These are phyloP conservation scores for Astatotilapia flaviijosephi DNA, from an alignment of 2,113 vertebrate genomes.

Conservation along the genomic window DNA sequence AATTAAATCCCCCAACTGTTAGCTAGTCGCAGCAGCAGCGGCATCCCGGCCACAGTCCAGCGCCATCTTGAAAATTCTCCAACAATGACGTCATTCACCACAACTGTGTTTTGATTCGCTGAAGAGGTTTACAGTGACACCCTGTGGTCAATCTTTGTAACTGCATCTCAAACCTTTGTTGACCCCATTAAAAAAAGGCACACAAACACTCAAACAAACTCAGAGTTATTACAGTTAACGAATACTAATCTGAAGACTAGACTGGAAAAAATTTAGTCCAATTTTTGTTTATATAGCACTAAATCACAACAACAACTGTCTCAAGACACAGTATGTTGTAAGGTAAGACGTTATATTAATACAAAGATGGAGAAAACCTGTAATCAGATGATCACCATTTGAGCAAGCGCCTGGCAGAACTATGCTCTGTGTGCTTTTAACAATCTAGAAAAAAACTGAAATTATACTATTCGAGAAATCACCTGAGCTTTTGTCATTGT, in stretches of 20 bases:
- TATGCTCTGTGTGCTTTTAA: neutral
- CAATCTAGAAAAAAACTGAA: neutral
- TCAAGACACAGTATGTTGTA: neutral
- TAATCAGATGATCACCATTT: neutral
- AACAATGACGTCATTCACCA: slow-evolving; percentile 57
- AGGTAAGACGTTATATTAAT: neutral
- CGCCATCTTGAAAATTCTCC: slow-evolving; percentile 73
- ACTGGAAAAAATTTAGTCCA: neutral
- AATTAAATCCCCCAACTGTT: slow-evolving; percentile 11
- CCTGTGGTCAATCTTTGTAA: neutral
- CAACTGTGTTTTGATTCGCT: neutral
- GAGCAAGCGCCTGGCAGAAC: neutral
- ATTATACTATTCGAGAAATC: neutral
- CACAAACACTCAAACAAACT: neutral
- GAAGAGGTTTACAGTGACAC: neutral
- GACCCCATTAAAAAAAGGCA: neutral
- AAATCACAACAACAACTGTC: rapidly evolving
- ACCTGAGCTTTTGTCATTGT: neutral
- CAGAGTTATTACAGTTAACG: neutral
- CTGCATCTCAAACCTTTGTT: neutral
- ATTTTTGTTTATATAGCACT: neutral
- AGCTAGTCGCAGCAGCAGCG: slow-evolving; percentile 12
- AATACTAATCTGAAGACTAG: neutral
- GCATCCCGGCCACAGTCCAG: slow-evolving; percentile 21
- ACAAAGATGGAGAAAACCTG: rapidly evolving